Evolutionary conservation across 1,140 invertebrate species (phyloP).

Genomic region (Sycophila sp.): DNA sequence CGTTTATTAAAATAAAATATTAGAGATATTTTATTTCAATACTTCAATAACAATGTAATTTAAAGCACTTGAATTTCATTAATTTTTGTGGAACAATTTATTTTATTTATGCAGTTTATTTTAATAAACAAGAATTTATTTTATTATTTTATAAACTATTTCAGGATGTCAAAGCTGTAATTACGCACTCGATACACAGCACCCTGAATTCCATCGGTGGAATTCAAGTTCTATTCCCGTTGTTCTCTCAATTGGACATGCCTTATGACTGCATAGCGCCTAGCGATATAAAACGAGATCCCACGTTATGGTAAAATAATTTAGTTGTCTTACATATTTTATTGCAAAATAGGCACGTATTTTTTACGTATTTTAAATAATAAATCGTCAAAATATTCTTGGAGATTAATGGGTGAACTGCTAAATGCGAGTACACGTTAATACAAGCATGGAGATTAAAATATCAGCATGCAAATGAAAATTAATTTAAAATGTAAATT

Average conservation of each 20-base stretch:
- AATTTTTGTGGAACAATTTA: neutral
- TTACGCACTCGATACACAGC: constrained; percentile 98
- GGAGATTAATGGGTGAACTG: no score
- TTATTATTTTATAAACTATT: constrained; percentile 49
- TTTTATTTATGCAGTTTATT: neutral
- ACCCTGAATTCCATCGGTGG: constrained; percentile 99
- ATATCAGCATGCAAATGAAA: no score
- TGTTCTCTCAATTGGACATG: constrained; percentile 97
- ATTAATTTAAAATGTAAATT: no score
- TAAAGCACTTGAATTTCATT: no score
- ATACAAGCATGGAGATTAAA: no score
- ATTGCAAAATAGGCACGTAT: neutral
- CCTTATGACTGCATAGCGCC: constrained; percentile 80
- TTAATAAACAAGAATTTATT: no score
- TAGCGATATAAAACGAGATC: constrained; percentile 83
- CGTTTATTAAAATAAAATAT: neutral
- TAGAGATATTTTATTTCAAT: no score
- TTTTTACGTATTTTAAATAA: neutral
- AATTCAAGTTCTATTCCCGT: constrained; percentile 97
- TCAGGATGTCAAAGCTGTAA: constrained; percentile 98
- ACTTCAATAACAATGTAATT: no score
- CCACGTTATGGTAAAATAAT: constrained; percentile 80
- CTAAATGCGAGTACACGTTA: no score
- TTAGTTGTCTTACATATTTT: neutral
- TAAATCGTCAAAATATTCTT: no score